These are phyloP conservation scores for Peribatodes rhomboidaria DNA, from an alignment of 2,888 invertebrate genomes.

Conservation along the genomic window DNA sequence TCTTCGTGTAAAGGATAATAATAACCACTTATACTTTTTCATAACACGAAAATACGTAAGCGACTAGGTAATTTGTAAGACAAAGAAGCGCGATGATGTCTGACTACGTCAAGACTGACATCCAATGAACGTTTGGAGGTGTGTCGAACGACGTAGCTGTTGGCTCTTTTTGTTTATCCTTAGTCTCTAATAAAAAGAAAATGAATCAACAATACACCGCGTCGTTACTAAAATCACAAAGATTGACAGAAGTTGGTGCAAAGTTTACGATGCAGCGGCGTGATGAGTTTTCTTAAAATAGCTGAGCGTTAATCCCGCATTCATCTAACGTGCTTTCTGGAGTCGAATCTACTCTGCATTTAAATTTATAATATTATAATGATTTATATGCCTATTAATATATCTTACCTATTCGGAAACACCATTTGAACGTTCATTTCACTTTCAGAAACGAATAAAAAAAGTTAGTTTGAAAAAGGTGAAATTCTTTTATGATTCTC, in stretches of 20 bases:
- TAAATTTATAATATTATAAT: too few relatives aligned
- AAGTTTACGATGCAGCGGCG: neutral
- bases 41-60: constrained; percentile 4
- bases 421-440: neutral
- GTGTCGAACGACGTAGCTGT: constrained; percentile 56
- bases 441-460: too few relatives aligned
- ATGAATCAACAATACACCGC: constrained; percentile 7
- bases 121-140: constrained; percentile 53
- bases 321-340: neutral
- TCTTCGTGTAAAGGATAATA: constrained; percentile 24
- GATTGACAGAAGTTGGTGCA: neutral
- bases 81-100: constrained; percentile 15
- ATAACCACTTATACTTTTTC: constrained; percentile 17
- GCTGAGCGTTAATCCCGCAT: neutral
- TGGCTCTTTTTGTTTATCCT: constrained; percentile 30
- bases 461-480: too few relatives aligned
- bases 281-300: constrained; percentile 4
- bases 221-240: neutral
- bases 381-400: too few relatives aligned
- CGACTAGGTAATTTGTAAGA: constrained; percentile 10
- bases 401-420: too few relatives aligned
- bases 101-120: constrained; percentile 27
- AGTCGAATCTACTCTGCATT: neutral
- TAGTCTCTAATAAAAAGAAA: constrained; percentile 19
- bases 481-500: neutral